Evolutionary conservation across 2,888 invertebrate genomes (phyloP).

Genomic region (Danaus chrysippus): DNA sequence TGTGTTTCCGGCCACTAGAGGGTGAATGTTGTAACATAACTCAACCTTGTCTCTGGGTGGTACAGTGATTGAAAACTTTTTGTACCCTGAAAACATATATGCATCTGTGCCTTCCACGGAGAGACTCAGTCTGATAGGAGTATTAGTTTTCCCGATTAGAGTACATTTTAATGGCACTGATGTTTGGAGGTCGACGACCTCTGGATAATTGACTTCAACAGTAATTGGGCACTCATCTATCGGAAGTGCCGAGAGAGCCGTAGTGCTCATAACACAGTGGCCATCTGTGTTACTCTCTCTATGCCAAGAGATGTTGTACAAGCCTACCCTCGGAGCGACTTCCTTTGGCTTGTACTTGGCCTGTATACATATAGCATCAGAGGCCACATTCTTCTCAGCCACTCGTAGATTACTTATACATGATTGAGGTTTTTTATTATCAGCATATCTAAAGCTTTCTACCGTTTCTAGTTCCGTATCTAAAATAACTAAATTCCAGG

Average conservation of each 20-base stretch:
- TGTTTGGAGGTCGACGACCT: conserved; percentile 85
- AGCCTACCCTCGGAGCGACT: conserved; percentile 60
- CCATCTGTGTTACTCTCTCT: conserved; percentile 49
- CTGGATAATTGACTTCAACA: conserved; percentile 82
- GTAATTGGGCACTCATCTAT: conserved; percentile 82
- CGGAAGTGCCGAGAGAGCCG: conserved; percentile 75
- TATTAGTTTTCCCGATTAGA: conserved; percentile 84
- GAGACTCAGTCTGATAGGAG: conserved; percentile 85
- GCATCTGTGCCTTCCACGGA: conserved; percentile 91
- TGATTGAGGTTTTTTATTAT: conserved; percentile 52
- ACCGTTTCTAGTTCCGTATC: conserved; percentile 82
- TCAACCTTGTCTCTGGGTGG: conserved; percentile 81
- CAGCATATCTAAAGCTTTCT: conserved; percentile 60
- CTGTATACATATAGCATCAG: conserved; percentile 66
- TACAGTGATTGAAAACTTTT: conserved; percentile 83
- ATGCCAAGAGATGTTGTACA: conserved; percentile 71
- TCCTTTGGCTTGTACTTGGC: conserved; percentile 68
- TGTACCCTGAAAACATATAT: conserved; percentile 97
- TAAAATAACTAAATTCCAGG: conserved; percentile 83
- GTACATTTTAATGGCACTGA: conserved; percentile 85
- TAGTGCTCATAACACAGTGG: conserved; percentile 74
- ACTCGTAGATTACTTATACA: conserved; percentile 63
- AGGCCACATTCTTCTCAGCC: conserved; percentile 62
- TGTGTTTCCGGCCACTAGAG: conserved; percentile 86
- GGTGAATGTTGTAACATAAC: conserved; percentile 88